These are phyloP conservation scores for Laothoe populi DNA, from an alignment of 2,888 invertebrate genomes.

Conservation along the genomic window DNA sequence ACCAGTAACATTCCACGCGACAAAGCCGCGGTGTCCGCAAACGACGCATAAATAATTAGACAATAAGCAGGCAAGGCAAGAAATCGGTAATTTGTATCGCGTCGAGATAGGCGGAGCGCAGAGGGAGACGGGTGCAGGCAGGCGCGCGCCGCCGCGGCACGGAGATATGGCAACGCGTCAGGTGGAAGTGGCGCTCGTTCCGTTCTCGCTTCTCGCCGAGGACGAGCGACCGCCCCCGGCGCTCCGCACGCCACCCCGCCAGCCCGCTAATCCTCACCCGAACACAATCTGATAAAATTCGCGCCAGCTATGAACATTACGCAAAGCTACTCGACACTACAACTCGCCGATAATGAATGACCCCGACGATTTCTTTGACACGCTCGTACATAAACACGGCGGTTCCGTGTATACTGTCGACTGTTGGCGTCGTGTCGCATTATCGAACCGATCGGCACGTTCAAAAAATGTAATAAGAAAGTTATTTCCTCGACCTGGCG, in stretches of 20 bases:
- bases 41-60: conserved; percentile 83
- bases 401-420: no score
- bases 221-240: conserved; percentile 68
- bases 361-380: conserved; percentile 66
- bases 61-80: conserved; percentile 82
- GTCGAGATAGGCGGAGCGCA: conserved; percentile 76
- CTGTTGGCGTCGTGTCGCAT: conserved; percentile 65
- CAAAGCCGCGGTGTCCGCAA: conserved; percentile 71
- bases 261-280: conserved; percentile 80
- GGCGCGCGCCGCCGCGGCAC: conserved; percentile 73
- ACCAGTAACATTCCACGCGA: conserved; percentile 73
- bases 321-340: conserved; percentile 79
- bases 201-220: conserved; percentile 66
- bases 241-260: conserved; percentile 57
- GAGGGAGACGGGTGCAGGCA: conserved; percentile 75
- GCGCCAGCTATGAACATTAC: conserved; percentile 84
- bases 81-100: conserved; percentile 83
- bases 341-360: conserved; percentile 79
- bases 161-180: conserved; percentile 83
- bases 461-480: conserved; percentile 77
- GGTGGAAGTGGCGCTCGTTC: conserved; percentile 80
- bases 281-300: conserved; percentile 84
- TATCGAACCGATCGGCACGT: conserved; percentile 64
- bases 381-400: conserved; percentile 65
- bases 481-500: conserved; percentile 83